These are phyloP conservation scores for Lutraria rhynchaena DNA, from an alignment of 1,140 invertebrate species.

Conservation along the genomic window DNA sequence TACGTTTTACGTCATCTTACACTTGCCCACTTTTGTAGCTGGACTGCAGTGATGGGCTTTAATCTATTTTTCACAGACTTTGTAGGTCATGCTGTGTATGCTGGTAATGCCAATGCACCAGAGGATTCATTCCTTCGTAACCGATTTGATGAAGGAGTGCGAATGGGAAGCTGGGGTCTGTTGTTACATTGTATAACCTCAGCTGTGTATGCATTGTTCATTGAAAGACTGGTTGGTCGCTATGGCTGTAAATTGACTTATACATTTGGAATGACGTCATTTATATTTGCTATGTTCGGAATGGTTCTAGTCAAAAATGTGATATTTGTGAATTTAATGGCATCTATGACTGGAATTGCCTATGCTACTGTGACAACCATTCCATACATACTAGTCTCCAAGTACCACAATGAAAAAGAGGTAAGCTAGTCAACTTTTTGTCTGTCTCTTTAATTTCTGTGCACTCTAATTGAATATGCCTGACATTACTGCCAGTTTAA, in stretches of 20 bases:
- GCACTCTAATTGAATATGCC: too few relatives aligned
- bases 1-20: constrained; percentile 79
- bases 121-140: constrained; percentile 74
- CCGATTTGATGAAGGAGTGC: constrained; percentile 83
- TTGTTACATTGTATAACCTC: constrained; percentile 83
- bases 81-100: constrained; percentile 83
- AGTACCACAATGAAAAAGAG: constrained; percentile 82
- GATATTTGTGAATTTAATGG: constrained; percentile 80
- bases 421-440: too few relatives aligned
- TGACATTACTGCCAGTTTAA: too few relatives aligned
- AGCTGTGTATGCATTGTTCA: constrained; percentile 81
- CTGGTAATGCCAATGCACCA: constrained; percentile 82
- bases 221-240: constrained; percentile 80
- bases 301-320: constrained; percentile 81
- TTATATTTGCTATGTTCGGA: constrained; percentile 81
- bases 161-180: constrained; percentile 84
- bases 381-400: constrained; percentile 83
- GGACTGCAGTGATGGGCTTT: constrained; percentile 83
- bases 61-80: constrained; percentile 84
- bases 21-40: constrained; percentile 79
- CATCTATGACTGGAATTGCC: constrained; percentile 82
- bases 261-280: constrained; percentile 81
- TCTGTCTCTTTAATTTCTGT: too few relatives aligned
- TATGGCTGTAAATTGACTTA: constrained; percentile 81
- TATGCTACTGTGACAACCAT: constrained; percentile 83